Evolutionary conservation across 2,888 invertebrate species (phyloP), one percentile per base, ranked within the genome.

Genomic region (Periphyllus acericola): DNA sequence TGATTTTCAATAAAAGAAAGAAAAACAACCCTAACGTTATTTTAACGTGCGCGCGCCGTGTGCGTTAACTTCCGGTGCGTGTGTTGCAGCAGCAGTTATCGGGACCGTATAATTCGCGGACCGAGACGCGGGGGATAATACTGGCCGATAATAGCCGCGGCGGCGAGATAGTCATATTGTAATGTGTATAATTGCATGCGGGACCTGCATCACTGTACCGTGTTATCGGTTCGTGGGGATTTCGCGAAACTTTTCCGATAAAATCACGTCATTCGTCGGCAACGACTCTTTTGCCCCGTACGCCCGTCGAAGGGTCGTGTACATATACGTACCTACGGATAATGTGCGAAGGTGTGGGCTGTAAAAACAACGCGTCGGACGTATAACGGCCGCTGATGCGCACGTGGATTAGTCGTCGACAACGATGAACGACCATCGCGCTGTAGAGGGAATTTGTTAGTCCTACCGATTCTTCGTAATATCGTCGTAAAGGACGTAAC

Each of bases 181-280:
- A 14, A 14, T 46, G 11, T 11, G 46, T 46, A 46, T 46, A 46
- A 14, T 8, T 21, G 36, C 60, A 60, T 25, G 25, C 68, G 29
- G 25, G 68, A n/a, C 68, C 68, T 60, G 60, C 25, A 46, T 6
- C 6, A 36, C 36, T 3, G 36, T 6, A 6, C 3, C 6, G 36
- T 6, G 6, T 36, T 6, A 6, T 3, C 6, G 36, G 6, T 36
- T 46, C 46, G 8, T 9, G 46, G 46, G 9, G 46, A 8, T 8
- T 46, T 14, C 21, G 29, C 32, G 71, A 76, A 84, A 84, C 76
- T 76, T 84, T 84, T 46, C 84, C 84, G 40, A 84, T 76, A 76
- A 84, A 66, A 68, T 14, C 66, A 46, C 40, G 84, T 84, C 84
- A 19, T 84, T 83, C 21, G n/a, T 29, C 55, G 36, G 21, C 9